Conservation (phyloP, 2,888 invertebrate species). For the Fabriciana adippe region DNA sequence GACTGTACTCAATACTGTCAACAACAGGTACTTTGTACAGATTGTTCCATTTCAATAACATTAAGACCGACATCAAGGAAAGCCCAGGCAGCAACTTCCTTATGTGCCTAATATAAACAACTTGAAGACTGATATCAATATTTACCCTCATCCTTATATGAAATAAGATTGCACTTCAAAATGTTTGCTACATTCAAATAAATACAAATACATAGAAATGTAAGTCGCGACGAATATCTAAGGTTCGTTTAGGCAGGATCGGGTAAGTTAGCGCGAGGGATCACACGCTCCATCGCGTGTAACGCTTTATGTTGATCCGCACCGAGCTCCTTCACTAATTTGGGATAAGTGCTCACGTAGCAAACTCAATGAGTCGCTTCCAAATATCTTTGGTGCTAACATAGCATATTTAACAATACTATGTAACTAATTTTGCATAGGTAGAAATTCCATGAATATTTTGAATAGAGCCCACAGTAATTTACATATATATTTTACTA, state of each 20-base stretch:
- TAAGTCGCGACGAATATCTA: constrained; percentile 4
- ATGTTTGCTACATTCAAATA: not conserved
- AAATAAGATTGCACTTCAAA: too few species aligned
- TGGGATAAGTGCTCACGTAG: constrained; percentile 73
- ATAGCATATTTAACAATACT: constrained; percentile 5
- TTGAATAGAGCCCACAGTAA: not conserved
- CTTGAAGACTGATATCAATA: too few species aligned
- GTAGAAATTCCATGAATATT: not conserved
- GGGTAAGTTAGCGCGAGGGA: constrained; percentile 60
- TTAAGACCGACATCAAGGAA: too few species aligned
- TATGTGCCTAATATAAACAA: too few species aligned
- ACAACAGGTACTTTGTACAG: too few species aligned
- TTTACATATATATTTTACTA: too few species aligned
- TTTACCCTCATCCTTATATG: too few species aligned
- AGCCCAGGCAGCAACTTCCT: too few species aligned
- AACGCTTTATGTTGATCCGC: constrained; percentile 51
- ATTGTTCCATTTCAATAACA: too few species aligned
- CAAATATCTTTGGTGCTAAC: constrained; percentile 20
- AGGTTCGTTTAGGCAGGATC: constrained; percentile 48
- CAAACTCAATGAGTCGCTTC: constrained; percentile 55
- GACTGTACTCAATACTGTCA: too few species aligned
- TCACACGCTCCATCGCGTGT: constrained; percentile 63
- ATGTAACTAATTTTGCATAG: not conserved
- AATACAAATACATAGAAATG: constrained; percentile 1
- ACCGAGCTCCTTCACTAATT: constrained; percentile 57